phyloP scores from a whole-genome alignment of 2,797 vertebrate genomes.

The Intellagama lesueurii region DNA sequence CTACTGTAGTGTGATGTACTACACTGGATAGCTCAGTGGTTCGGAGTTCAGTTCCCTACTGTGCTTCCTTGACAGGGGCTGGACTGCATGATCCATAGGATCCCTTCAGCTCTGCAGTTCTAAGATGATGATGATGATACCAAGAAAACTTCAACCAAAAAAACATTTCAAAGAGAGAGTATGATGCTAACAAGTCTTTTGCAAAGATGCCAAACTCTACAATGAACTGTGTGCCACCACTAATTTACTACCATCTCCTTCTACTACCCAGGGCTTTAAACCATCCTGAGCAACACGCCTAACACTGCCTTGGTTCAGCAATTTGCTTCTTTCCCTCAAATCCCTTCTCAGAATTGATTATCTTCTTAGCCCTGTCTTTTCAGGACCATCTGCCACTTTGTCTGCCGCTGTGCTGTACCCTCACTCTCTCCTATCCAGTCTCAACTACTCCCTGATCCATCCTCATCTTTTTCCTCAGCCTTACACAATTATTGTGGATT shows the following conservation, averaged over 20 bases:
- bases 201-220: not conserved
- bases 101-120: too few species aligned
- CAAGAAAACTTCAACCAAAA: too few species aligned
- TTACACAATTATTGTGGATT: not conserved
- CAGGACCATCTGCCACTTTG: not conserved
- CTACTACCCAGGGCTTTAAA: too few species aligned
- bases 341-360: slow-evolving; percentile 17
- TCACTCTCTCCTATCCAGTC: not conserved
- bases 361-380: slow-evolving; percentile 6
- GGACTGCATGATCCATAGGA: too few species aligned
- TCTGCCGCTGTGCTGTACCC: not conserved
- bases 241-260: too few species aligned
- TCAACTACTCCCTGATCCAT: not conserved
- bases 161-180: not conserved
- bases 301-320: not conserved
- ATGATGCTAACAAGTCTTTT: not conserved
- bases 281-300: not conserved
- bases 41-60: too few species aligned
- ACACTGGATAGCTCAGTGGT: too few species aligned
- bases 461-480: not conserved
- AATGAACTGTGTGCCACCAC: not conserved
- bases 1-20: too few species aligned
- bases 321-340: not conserved
- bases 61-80: too few species aligned
- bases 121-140: too few species aligned